phyloP scores from a whole-genome alignment of 1,140 invertebrate species.

The Myzus persicae region DNA sequence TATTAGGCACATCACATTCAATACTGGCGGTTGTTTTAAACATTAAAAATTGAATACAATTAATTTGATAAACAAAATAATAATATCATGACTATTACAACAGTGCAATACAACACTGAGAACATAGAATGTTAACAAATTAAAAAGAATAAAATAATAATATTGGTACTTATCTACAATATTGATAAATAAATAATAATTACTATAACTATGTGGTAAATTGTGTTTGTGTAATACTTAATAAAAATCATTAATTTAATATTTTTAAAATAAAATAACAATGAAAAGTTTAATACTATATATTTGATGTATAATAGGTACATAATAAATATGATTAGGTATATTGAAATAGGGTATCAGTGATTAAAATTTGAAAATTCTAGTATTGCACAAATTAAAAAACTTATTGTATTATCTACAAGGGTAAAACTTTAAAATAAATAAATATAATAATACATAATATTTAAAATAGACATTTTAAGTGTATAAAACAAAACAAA shows the following conservation, averaged over 20 bases:
- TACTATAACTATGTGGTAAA: background rate
- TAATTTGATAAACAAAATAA: background rate
- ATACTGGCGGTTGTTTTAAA: constrained; percentile 39
- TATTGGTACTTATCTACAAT: background rate
- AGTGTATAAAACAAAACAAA: constrained; percentile 4
- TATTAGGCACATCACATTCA: constrained; percentile 49
- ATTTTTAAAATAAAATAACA: constrained; percentile 15
- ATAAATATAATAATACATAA: constrained; percentile 1
- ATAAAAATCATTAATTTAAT: constrained; percentile 2
- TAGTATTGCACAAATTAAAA: constrained; percentile 41
- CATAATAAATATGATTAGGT: background rate
- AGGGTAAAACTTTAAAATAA: background rate
- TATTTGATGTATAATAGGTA: background rate
- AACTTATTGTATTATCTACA: background rate
- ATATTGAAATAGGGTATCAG: background rate
- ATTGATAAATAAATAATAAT: background rate
- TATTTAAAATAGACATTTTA: background rate
- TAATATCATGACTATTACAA: background rate
- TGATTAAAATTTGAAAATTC: background rate
- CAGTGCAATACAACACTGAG: background rate
- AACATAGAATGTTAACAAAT: background rate
- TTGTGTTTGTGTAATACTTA: background rate
- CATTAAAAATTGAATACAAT: constrained; percentile 16
- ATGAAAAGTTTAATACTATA: background rate
- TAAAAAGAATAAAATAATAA: background rate